Evolutionary conservation across 2,888 invertebrate genomes (phyloP), one percentile per base, ranked within the genome.

Genomic region (Tridacna gigas): DNA sequence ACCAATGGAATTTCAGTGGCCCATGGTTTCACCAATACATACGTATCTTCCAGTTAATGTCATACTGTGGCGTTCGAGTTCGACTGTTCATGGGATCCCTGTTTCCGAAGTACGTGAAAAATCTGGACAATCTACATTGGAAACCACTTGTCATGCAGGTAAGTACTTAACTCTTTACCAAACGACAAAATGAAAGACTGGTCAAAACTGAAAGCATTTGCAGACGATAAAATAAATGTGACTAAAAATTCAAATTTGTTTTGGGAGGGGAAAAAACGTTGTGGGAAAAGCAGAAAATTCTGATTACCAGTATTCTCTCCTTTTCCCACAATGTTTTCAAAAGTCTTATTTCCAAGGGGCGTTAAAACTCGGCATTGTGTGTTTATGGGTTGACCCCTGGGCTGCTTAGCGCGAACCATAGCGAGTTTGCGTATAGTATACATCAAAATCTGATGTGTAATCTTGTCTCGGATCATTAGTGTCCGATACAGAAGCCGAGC

Each of bases 91-190:
- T 88, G 87, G 86, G 79, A 45, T 78, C 85, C 18, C 61, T 90
- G 61, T 90, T 90, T 61, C 90, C 90, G 0, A 51, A 66, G 0
- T 85, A 86, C 63, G 83, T 90, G n/a, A 79, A 79, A n/a, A 81
- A 90, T 28, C 82, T 83, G 12, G 84, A 85, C 60, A 84, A 86
- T 7, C 67, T 77, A 22, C 83, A 87, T 56, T 90, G 90, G 90
- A 86, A 82, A 61, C 89, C 90, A 0, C 74, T 90, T 0, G 79
- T 90, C 5, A 87, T 90, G 67, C 90, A 90, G 86, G 90, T 89
- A 75, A 78, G 37, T 18, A 73, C 48, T 73, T 28, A 71, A n/a
- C 28, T 67, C 15, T 67, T 20, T 67, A 28, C 26, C 12, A 25
- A 26, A 67, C 26, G 28, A 28, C 26, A 18, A 67, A 67, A 22